phyloP scores from a whole-genome alignment of 2,113 vertebrate genomes.

The Aythya baeri region DNA sequence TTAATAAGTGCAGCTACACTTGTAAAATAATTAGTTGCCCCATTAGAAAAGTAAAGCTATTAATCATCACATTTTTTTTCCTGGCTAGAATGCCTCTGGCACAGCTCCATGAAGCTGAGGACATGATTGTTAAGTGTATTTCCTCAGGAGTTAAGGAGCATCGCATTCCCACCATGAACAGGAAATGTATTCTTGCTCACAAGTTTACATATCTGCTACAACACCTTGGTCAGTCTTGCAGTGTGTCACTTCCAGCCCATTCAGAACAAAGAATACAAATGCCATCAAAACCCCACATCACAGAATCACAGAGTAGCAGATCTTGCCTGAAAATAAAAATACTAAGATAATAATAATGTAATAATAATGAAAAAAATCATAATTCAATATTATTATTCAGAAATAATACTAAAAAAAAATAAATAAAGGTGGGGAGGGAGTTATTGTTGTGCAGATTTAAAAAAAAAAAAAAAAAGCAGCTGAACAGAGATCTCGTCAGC shows the following conservation, averaged over 20 bases:
- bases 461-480: background rate
- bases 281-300: background rate
- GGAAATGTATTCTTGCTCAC: background rate
- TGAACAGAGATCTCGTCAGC: background rate
- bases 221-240: background rate
- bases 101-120: background rate
- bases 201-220: background rate
- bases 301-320: background rate
- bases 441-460: too few relatives aligned
- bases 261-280: background rate
- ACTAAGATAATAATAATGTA: too few relatives aligned
- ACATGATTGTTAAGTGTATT: fast-evolving
- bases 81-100: background rate
- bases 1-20: background rate
- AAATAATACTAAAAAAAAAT: background rate
- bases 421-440: background rate
- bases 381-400: too few relatives aligned
- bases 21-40: background rate
- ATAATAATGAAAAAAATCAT: too few relatives aligned
- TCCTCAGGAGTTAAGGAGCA: background rate
- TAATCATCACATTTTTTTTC: background rate
- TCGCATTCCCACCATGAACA: background rate
- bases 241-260: fast-evolving
- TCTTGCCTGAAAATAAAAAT: background rate
- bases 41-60: background rate